Percentiles rank a stretch among this genome's conserved stretches.
These are phyloP conservation scores for Ligdia adustata DNA, from an alignment of 2,888 invertebrate genomes.

Conservation along the genomic window DNA sequence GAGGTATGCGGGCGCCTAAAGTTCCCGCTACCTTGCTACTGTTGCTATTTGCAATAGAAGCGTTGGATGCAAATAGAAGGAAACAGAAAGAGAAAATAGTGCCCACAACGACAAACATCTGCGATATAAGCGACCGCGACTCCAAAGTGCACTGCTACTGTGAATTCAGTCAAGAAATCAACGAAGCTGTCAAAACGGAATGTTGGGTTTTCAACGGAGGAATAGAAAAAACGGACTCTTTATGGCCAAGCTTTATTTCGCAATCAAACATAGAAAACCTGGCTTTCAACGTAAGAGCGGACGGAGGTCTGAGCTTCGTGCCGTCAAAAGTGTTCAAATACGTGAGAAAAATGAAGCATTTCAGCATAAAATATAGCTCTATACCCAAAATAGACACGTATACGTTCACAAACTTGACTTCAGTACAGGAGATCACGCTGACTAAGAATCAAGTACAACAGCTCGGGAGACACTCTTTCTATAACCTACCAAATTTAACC, in stretches of 20 bases:
- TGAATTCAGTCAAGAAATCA: conserved; percentile 80
- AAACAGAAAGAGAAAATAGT: conserved; percentile 71
- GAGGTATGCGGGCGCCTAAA: conserved; percentile 80
- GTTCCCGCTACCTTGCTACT: conserved; percentile 80
- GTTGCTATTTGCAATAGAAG: conserved; percentile 77
- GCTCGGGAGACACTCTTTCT: conserved; percentile 88
- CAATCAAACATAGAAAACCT: conserved; percentile 88
- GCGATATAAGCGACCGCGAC: conserved; percentile 81
- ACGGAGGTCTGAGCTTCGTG: conserved; percentile 87
- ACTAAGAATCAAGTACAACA: conserved; percentile 88
- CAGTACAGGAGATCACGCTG: conserved; percentile 87
- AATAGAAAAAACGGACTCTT: conserved; percentile 86
- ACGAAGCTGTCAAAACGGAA: conserved; percentile 87
- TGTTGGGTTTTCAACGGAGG: conserved; percentile 90
- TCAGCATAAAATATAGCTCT: conserved; percentile 89
- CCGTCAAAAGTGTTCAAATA: conserved; percentile 89
- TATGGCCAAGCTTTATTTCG: conserved; percentile 89
- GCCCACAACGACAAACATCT: conserved; percentile 74
- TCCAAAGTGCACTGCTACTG: conserved; percentile 88
- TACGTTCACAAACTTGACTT: conserved; percentile 90
- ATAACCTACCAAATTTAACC: conserved; percentile 88
- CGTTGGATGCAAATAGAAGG: conserved; percentile 72
- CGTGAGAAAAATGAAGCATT: conserved; percentile 86
- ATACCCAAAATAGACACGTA: conserved; percentile 88
- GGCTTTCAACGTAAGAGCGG: conserved; percentile 88